Conservation (phyloP, 2,113 vertebrate genomes). For the Caranx melampygus region DNA sequence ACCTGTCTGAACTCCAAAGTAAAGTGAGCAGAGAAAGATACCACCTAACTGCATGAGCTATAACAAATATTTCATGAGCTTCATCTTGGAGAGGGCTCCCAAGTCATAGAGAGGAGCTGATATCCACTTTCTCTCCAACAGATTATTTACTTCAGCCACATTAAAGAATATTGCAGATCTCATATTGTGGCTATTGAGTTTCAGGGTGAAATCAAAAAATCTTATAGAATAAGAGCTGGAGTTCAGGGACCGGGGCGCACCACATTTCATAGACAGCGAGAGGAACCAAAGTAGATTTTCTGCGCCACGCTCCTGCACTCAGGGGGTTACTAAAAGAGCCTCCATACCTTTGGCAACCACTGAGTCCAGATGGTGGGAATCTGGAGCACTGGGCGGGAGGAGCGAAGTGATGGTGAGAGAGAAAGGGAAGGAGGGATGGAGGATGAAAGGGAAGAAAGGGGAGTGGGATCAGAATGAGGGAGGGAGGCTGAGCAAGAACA, state of each 20-base stretch:
- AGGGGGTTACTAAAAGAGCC: slow-evolving; percentile 71
- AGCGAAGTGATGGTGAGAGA: slow-evolving; percentile 29
- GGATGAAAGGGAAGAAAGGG: slow-evolving; percentile 59
- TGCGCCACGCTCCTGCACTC: slow-evolving; percentile 67
- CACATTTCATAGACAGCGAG: slow-evolving; percentile 72
- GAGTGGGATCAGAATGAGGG: slow-evolving; percentile 21
- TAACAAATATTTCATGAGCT: slow-evolving; percentile 55
- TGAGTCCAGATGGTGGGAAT: slow-evolving; percentile 82
- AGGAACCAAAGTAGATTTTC: slow-evolving; percentile 77
- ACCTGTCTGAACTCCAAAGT: slow-evolving; percentile 27
- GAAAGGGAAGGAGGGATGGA: slow-evolving; percentile 43
- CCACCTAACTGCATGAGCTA: neutral
- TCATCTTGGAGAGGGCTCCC: neutral
- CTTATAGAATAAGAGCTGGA: slow-evolving; percentile 38
- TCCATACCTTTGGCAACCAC: slow-evolving; percentile 79
- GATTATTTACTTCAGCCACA: slow-evolving; percentile 45
- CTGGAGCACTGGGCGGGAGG: slow-evolving; percentile 73
- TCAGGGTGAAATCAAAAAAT: slow-evolving; percentile 34
- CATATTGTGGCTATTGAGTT: slow-evolving; percentile 21
- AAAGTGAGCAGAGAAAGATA: slow-evolving; percentile 31
- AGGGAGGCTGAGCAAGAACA: slow-evolving; percentile 56
- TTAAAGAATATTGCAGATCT: slow-evolving; percentile 6
- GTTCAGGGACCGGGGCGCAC: slow-evolving; percentile 44
- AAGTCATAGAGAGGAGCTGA: neutral
- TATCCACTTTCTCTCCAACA: neutral